A percentile compares a stretch with the other conserved stretches of the same genome.
These are phyloP conservation scores for Adelognathus sp. DNA, from an alignment of 2,888 invertebrate genomes.

Conservation along the genomic window DNA sequence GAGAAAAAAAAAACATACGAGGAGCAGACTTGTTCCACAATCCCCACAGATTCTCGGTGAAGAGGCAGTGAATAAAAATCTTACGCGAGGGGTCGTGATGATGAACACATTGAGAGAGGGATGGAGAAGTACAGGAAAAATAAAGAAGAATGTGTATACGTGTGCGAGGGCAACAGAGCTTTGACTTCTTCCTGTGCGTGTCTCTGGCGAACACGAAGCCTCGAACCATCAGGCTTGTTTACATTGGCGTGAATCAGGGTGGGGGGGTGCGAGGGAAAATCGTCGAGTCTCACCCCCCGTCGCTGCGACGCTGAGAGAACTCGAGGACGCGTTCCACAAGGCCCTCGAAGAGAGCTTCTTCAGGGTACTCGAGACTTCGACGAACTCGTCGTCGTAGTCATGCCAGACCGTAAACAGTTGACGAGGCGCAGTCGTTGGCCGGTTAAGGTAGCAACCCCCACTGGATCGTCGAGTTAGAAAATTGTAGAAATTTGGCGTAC, in stretches of 20 bases:
- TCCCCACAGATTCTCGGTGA: background rate
- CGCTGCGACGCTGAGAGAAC: background rate
- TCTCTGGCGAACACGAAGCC: background rate
- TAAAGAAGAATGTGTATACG: background rate
- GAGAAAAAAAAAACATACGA: constrained; percentile 1
- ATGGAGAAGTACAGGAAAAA: too few species aligned
- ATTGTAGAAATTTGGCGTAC: too few species aligned
- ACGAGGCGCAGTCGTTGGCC: background rate
- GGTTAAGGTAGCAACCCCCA: background rate
- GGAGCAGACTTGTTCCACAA: constrained; percentile 11
- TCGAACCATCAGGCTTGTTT: constrained; percentile 44
- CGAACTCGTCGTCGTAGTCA: background rate
- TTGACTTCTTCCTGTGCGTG: background rate
- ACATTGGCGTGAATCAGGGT: constrained; percentile 38
- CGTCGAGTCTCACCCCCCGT: constrained; percentile 26
- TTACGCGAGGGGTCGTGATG: background rate
- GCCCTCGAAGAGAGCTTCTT: constrained; percentile 36
- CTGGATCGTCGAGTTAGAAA: background rate
- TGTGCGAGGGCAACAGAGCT: constrained; percentile 9
- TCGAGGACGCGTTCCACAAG: constrained; percentile 44
- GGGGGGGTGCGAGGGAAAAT: constrained; percentile 7
- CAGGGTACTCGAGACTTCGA: constrained; percentile 42
- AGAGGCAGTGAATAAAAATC: constrained; percentile 19
- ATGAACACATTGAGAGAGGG: too few species aligned
- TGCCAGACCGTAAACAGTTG: background rate